These are phyloP conservation scores for Leucopternis melanops DNA, from an alignment of 2,113 vertebrate species.

Conservation along the genomic window DNA sequence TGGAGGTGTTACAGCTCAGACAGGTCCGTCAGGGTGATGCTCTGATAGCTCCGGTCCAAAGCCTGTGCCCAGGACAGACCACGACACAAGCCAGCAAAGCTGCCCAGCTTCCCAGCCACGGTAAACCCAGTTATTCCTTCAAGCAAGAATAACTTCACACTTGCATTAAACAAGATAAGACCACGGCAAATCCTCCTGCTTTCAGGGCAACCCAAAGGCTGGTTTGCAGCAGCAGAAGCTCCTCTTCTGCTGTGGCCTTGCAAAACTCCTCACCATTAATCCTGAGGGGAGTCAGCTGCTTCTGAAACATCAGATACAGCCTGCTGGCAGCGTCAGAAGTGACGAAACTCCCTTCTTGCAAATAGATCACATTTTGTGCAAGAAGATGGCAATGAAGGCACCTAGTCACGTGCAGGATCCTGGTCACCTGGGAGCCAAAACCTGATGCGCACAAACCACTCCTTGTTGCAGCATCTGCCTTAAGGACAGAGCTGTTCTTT, in stretches of 20 bases:
- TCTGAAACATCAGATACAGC: neutral
- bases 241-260: rapidly evolving
- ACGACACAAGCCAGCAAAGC: neutral
- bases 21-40: neutral
- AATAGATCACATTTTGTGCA: neutral
- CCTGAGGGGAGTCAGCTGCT: neutral
- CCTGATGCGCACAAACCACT: neutral
- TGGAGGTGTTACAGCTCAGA: neutral
- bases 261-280: neutral
- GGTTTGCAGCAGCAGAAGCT: neutral
- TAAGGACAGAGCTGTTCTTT: neutral
- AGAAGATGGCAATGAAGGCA: rapidly evolving
- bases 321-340: neutral
- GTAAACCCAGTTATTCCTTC: rapidly evolving
- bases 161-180: rapidly evolving
- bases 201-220: neutral
- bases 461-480: neutral
- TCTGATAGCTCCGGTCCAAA: neutral
- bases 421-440: neutral
- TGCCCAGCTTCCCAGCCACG: neutral
- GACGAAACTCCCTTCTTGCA: neutral
- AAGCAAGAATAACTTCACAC: rapidly evolving
- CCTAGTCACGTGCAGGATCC: neutral
- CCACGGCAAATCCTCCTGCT: neutral
- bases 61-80: neutral